Evolutionary conservation across 2,888 invertebrate genomes (phyloP).

Genomic region (Pyralis farinalis): DNA sequence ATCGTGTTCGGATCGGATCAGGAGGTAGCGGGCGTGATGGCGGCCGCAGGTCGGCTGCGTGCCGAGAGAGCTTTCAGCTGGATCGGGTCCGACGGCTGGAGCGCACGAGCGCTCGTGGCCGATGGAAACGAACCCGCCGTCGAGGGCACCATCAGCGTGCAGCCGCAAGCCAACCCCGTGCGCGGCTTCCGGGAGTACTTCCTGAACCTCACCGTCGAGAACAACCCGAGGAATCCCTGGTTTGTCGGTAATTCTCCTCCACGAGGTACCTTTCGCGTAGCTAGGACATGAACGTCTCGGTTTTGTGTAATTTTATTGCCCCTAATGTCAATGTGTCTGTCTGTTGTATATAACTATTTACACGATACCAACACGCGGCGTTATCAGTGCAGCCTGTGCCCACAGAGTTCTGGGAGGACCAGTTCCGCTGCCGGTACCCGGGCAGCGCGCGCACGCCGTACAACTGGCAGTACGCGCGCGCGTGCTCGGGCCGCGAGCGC

Average conservation of each 20-base stretch:
- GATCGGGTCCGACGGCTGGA: slow-evolving; percentile 99
- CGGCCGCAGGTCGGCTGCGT: slow-evolving; percentile 90
- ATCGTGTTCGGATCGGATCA: slow-evolving; percentile 98
- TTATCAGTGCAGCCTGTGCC: background rate
- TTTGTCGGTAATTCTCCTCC: slow-evolving; percentile 87
- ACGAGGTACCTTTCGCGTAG: background rate
- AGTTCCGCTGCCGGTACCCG: slow-evolving; percentile 93
- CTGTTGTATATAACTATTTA: too few relatives aligned
- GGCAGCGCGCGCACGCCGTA: slow-evolving; percentile 90
- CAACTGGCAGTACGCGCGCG: slow-evolving; percentile 84
- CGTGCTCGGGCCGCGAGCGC: slow-evolving; percentile 90
- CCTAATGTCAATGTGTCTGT: too few relatives aligned
- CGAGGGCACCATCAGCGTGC: slow-evolving; percentile 91
- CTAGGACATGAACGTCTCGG: too few relatives aligned
- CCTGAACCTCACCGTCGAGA: slow-evolving; percentile 90
- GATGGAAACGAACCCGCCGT: slow-evolving; percentile 92
- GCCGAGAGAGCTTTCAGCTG: slow-evolving; percentile 94
- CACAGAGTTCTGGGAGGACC: slow-evolving; percentile 96
- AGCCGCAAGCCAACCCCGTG: slow-evolving; percentile 95
- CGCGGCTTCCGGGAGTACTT: slow-evolving; percentile 93
- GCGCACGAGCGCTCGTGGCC: slow-evolving; percentile 91
- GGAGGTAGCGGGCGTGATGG: slow-evolving; percentile 97
- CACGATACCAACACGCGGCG: too few relatives aligned
- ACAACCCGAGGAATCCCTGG: slow-evolving; percentile 96
- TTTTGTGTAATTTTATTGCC: too few relatives aligned